Evolutionary conservation across 2,888 invertebrate genomes (phyloP).

Genomic region (Pachymerium ferrugineum): DNA sequence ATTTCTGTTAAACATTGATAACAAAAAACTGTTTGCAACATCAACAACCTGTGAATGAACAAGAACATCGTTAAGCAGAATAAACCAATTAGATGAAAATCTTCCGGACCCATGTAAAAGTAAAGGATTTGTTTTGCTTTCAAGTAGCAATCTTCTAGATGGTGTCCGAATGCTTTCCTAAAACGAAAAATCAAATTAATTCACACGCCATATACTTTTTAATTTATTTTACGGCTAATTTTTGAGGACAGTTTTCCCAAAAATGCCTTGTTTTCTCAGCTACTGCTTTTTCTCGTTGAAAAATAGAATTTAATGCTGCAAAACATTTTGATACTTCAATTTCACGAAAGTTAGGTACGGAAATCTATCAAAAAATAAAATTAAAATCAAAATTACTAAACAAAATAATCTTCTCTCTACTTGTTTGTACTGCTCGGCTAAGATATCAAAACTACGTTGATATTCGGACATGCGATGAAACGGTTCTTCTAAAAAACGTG

Average conservation of each 20-base stretch:
- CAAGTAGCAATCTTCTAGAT: constrained; percentile 68
- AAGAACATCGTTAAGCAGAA: constrained; percentile 74
- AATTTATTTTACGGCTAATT: constrained; percentile 50
- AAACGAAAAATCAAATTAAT: no score
- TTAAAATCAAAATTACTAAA: background rate
- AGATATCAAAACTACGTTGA: constrained; percentile 41
- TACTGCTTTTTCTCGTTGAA: constrained; percentile 51
- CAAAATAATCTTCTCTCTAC: constrained; percentile 1
- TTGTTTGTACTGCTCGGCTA: constrained; percentile 38
- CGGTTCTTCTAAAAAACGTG: constrained; percentile 43
- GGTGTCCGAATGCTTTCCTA: constrained; percentile 56
- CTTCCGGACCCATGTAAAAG: constrained; percentile 64
- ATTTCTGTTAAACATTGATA: background rate
- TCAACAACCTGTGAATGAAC: constrained; percentile 55
- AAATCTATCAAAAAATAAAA: background rate
- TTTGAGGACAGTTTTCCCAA: constrained; percentile 64
- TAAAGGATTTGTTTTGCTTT: constrained; percentile 66
- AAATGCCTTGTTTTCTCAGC: constrained; percentile 66
- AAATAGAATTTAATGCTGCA: background rate
- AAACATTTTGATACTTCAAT: constrained; percentile 31
- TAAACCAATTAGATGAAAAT: constrained; percentile 72
- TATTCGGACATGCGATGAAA: constrained; percentile 44
- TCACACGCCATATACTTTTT: no score
- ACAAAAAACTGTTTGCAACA: constrained; percentile 35
- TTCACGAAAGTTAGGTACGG: constrained; percentile 28